Evolutionary conservation across 1,140 invertebrate species (phyloP).

Genomic region (Ceratoteleas bidentatus): DNA sequence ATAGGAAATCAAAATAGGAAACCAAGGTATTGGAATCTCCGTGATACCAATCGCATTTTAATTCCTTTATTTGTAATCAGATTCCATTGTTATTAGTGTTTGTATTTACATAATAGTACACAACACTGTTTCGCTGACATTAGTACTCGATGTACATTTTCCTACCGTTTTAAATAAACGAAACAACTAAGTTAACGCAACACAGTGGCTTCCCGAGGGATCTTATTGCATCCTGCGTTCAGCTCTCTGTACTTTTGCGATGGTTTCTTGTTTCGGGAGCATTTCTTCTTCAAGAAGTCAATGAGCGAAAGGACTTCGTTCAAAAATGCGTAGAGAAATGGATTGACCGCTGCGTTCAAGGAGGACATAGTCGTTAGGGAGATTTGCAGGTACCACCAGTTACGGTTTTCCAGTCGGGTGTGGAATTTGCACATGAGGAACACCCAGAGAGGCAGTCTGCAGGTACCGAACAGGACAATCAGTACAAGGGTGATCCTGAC

Average conservation of each 20-base stretch:
- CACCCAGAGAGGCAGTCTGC: slow-evolving; percentile 81
- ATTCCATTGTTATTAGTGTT: too few species aligned
- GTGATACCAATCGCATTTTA: too few species aligned
- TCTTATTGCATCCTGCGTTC: too few species aligned
- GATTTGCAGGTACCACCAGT: slow-evolving; percentile 79
- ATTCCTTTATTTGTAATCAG: too few species aligned
- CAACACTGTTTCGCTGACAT: too few species aligned
- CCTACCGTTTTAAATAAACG: slow-evolving; percentile 2
- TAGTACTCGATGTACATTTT: too few species aligned
- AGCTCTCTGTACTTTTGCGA: slow-evolving; percentile 16
- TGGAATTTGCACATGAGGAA: slow-evolving; percentile 71
- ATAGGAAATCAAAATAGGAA: too few species aligned
- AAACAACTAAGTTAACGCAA: too few species aligned
- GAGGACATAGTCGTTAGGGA: slow-evolving; percentile 79
- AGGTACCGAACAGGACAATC: slow-evolving; percentile 80
- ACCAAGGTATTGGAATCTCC: too few species aligned
- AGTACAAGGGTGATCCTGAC: slow-evolving; percentile 82
- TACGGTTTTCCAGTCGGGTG: slow-evolving; percentile 62
- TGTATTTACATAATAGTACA: too few species aligned
- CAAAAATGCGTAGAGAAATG: slow-evolving; percentile 83
- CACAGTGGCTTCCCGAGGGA: too few species aligned
- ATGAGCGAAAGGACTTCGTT: slow-evolving; percentile 77
- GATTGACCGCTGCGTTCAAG: slow-evolving; percentile 81
- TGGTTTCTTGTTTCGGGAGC: neutral
- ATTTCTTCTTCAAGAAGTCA: slow-evolving; percentile 1